Base-by-base conservation (phyloP, 2,888 invertebrate genomes). In the Sesia apiformis region DNA sequence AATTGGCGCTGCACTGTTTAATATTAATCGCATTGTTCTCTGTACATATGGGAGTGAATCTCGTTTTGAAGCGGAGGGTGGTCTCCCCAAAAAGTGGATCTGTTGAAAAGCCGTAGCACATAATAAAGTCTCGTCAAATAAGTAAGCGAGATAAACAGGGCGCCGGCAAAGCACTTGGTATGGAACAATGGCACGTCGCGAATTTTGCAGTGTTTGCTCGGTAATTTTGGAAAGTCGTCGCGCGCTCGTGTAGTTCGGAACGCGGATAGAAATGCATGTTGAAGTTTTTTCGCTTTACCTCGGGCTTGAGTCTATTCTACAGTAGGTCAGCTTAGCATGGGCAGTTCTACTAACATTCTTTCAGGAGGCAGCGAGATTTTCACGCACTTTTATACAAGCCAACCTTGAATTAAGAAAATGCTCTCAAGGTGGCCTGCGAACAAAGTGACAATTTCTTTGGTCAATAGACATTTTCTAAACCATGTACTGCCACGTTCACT, bases 41-140 rank as follows among this genome's bases (percentile, higher is more conserved):
- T 54, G 58, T 50, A 38, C 7, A 50, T 7, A 38, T 38, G 7
- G 4, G 38, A 38, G 38, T 38, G 6, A 42, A 6, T 6, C 42
- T 42, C 42, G 7, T 42, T 42, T 42, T 38, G 38, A 38, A 38
- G 49, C 8, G n/a, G 42, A 23, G 23, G 23, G 23, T 23, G 23
- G 23, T 39, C 42, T 3, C 42, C 7, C 42, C 7, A 6, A 42
- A 7, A 6, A 7, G 7, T 5, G 7, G 42, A 50, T 50, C 57
- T 56, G 60, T 58, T 65, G 69, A 70, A 73, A 73, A 74, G 72
- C 73, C 69, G 61, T 70, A 74, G 70, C 59, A 72, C 69, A 72
- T 76, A 76, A 78, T 77, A 72, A 73, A 77, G 72, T 72, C 70
- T 71, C 66, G 63, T 72, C 72, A 72, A 77, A 76, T 74, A 76